Evolutionary conservation across 2,888 invertebrate genomes (phyloP), one percentile per base, ranked within the genome.

Genomic region (Plebejus anna): DNA sequence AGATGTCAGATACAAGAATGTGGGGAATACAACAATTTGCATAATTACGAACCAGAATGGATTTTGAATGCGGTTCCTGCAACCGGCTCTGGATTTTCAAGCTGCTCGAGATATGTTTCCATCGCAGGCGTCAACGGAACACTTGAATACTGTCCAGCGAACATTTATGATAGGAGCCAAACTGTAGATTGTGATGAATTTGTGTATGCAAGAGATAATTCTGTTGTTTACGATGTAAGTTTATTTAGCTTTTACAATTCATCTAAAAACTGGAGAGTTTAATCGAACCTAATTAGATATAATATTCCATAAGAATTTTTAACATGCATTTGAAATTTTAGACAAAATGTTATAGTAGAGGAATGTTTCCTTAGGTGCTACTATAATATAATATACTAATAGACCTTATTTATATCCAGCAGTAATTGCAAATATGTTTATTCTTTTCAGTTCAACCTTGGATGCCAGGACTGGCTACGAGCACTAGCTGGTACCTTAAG

Each of bases 401-500:
- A 47, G 2, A 42, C 47, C 47, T 47, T 47, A 42, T 9, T 42
- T 42, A 47, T 9, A 11, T 47, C 47, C 47, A 47, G n/a, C 57
- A 57, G 2, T 57, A 57, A 6, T 57, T 57, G 57, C n/a, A 57
- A 57, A 2, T 6, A 57, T n/a, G 5, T 6, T 57, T 57, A 1
- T 22, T 11, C 22, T 66, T 79, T 78, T 76, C 66, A 96, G 95
- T 95, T 95, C 84, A 85, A 90, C 80, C 84, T 96, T 11, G 94
- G 94, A 51, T 95, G 95, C 81, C 90, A 94, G 55, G 89, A 94
- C 81, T 96, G 96, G 96, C 95, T 95, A 84, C 87, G 96, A 75
- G 94, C 96, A 0, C 82, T 96, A 79, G 94, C 96, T n/a, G 96
- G 96, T 2, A 96, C 96, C 4, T 87, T 96, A 2, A 95, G 95